Percentiles rank a stretch among this genome's conserved stretches.
These are phyloP conservation scores for Zhuqinia jingwanae DNA, from an alignment of 2,888 invertebrate species.

Conservation along the genomic window DNA sequence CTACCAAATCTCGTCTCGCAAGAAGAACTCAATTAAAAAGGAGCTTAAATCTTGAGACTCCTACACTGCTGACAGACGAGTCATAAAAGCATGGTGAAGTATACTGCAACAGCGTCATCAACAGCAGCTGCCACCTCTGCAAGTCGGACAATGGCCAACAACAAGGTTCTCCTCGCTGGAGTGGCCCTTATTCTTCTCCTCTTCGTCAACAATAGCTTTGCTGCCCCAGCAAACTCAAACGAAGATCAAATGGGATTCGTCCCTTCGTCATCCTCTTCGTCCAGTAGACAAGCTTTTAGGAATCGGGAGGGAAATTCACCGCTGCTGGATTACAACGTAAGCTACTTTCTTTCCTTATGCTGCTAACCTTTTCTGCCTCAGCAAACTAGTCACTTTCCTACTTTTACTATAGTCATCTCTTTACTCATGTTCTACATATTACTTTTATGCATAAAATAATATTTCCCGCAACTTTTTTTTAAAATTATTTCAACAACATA, in stretches of 20 bases:
- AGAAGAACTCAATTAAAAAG: constrained; percentile 40
- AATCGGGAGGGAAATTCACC: constrained; percentile 57
- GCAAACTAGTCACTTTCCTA: too few species aligned
- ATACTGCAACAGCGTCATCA: constrained; percentile 45
- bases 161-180: constrained; percentile 59
- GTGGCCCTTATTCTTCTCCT: constrained; percentile 61
- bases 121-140: constrained; percentile 15
- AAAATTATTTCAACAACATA: not conserved
- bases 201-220: constrained; percentile 68
- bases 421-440: not conserved
- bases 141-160: constrained; percentile 68
- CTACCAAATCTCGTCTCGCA: constrained; percentile 5
- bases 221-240: constrained; percentile 71
- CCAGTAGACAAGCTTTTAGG: constrained; percentile 61
- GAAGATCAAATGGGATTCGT: constrained; percentile 72
- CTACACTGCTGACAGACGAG: constrained; percentile 9
- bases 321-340: constrained; percentile 67
- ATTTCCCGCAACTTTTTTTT: not conserved
- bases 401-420: not conserved
- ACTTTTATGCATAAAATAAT: not conserved
- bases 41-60: constrained; percentile 19
- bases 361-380: not conserved
- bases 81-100: constrained; percentile 49
- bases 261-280: constrained; percentile 17
- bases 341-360: constrained; percentile 24